Conservation (phyloP, 2,797 vertebrate species). For the Myoxocephalus aenaeus region DNA sequence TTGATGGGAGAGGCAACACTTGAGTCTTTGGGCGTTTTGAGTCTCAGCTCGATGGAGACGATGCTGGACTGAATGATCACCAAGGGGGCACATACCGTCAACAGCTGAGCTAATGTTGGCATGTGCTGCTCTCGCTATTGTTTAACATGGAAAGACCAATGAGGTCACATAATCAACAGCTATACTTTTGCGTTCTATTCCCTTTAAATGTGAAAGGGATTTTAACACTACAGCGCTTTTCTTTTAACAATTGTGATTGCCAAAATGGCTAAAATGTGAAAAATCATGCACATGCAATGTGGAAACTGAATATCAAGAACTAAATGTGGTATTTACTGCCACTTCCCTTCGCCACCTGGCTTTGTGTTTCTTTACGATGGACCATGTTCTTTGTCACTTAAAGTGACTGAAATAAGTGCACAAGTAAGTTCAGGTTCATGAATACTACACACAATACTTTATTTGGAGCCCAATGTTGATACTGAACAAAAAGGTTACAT, state of each 20-base stretch:
- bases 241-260: neutral
- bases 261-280: neutral
- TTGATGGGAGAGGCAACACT: constrained; percentile 63
- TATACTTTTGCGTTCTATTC: neutral
- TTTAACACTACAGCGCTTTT: neutral
- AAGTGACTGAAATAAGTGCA: neutral
- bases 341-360: neutral
- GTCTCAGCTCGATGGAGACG: constrained; percentile 50
- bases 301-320: neutral
- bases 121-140: constrained; percentile 25
- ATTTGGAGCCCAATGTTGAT: neutral
- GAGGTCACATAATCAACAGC: constrained; percentile 24
- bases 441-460: neutral
- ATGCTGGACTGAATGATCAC: constrained; percentile 51
- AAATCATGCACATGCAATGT: neutral
- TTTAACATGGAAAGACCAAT: constrained; percentile 26
- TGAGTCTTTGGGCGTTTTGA: constrained; percentile 49
- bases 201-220: neutral
- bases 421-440: neutral
- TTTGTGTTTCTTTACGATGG: neutral
- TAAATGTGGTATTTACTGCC: neutral
- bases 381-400: neutral
- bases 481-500: neutral
- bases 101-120: constrained; percentile 57
- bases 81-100: constrained; percentile 45